Evolutionary conservation across 2,113 vertebrate genomes (phyloP).

Genomic region (Sylvietta virens): DNA sequence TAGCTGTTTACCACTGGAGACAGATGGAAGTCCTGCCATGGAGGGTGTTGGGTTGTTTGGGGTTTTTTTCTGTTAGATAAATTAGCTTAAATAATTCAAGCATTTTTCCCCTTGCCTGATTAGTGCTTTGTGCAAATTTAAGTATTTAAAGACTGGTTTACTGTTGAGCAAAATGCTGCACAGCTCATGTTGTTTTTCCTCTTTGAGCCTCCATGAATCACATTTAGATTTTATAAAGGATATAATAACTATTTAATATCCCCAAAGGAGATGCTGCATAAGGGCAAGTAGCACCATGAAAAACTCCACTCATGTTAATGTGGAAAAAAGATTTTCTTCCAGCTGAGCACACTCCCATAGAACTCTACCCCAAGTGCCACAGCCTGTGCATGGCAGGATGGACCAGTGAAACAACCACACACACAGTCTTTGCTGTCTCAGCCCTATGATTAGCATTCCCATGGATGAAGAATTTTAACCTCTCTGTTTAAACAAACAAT

Average conservation of each 20-base stretch:
- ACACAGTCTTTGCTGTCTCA: background rate
- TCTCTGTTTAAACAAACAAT: background rate
- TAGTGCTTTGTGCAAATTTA: conserved; percentile 39
- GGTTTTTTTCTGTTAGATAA: conserved; percentile 61
- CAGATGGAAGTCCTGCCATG: conserved; percentile 64
- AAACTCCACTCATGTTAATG: background rate
- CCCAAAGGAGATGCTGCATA: background rate
- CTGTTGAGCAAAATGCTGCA: background rate
- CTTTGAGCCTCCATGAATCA: background rate
- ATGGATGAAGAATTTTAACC: background rate
- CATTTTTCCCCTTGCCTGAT: background rate
- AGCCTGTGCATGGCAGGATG: background rate
- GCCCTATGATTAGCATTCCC: background rate
- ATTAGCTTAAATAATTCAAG: conserved; percentile 63
- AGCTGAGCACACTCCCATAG: rapidly evolving
- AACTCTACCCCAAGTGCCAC: background rate
- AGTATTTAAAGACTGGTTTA: conserved; percentile 45
- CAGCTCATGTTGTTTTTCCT: background rate
- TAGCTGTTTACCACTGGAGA: conserved; percentile 60
- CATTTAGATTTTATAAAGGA: background rate
- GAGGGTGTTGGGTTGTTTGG: background rate
- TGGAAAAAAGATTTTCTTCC: background rate
- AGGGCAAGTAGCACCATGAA: background rate
- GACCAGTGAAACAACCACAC: background rate
- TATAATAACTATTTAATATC: background rate